These are phyloP conservation scores for Coenonympha glycerion DNA, from an alignment of 2,888 invertebrate species.

Conservation along the genomic window DNA sequence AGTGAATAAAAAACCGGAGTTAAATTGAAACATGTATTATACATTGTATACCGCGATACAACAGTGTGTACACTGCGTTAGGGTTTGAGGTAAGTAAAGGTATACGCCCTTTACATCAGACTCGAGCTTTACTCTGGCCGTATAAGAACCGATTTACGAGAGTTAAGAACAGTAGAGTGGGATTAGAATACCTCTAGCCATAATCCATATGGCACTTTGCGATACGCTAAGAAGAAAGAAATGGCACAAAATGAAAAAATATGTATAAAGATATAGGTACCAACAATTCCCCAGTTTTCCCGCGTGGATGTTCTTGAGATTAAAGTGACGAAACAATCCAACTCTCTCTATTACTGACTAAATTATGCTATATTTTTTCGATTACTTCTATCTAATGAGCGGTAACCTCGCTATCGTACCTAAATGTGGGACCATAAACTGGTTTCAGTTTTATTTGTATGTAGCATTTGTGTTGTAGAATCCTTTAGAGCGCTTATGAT, in stretches of 20 bases:
- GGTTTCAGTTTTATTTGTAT: slow-evolving; percentile 7
- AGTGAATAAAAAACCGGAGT: slow-evolving; percentile 19
- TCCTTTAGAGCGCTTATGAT: slow-evolving; percentile 2
- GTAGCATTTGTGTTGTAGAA: slow-evolving; percentile 6
- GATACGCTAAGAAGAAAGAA: too few species aligned
- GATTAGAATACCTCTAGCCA: too few species aligned
- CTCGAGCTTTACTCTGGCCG: too few species aligned
- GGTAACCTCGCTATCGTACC: neutral
- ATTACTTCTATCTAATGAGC: neutral
- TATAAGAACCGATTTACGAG: too few species aligned
- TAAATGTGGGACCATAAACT: slow-evolving; percentile 6
- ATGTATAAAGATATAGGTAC: too few species aligned
- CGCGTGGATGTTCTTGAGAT: too few species aligned
- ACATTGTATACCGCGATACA: slow-evolving; percentile 3
- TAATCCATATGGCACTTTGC: too few species aligned
- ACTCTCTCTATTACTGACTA: neutral
- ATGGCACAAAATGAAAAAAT: too few species aligned
- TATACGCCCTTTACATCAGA: neutral
- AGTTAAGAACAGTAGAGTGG: too few species aligned
- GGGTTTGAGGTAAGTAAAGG: neutral
- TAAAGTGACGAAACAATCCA: too few species aligned
- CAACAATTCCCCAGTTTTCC: too few species aligned
- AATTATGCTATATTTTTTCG: neutral
- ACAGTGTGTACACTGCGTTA: slow-evolving; percentile 2
- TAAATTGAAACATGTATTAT: slow-evolving; percentile 20